Base-by-base conservation (phyloP, 1,140 invertebrate genomes). In the Steinernema feltiae region DNA sequence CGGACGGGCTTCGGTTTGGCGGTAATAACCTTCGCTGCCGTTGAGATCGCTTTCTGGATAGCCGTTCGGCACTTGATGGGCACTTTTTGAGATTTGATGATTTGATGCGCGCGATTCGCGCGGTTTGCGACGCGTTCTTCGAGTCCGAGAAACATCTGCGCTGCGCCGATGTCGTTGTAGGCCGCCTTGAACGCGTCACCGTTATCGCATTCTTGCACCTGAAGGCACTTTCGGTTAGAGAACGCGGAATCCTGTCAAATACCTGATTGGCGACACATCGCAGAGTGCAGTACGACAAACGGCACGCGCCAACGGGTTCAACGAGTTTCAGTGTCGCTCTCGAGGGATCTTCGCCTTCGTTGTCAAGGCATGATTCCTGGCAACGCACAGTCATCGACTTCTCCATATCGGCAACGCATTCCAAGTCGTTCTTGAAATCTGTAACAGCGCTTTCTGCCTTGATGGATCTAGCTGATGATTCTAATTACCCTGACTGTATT, bases 11-110 rank as follows among this genome's bases (percentile, higher is more conserved):
- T 63, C 24, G 53, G 53, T 21, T 63, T 63, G 7, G 12, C 53
- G 12, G 53, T 63, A 7, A 63, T 21, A 7, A 63, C 53, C 24
- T 63, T 63, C 15, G 53, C 15, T 21, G 53, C 53, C 15, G 53
- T 63, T 63, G 53, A 63, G 53, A 63, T 63, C 53, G 53, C 53
- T 63, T 63, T 63, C 53, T 63, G 53, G 53, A 63, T 63, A 3
- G 24, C 53, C 53, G 53, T 63, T 63, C 53, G 12, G 24, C 53
- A 63, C 24, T 63, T 63, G 53, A 63, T 63, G 7, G 53, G 53
- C 53, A 63, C 53, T 27, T 63, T 63, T 21, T 63, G 53, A 27
- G 53, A 63, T 63, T 63, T 63, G 53, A 63, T 63, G 53, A 63
- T 63, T 27, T 63, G 53, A 63, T 63, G 53, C 12, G 53, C 53